Percentiles rank a stretch among this genome's conserved stretches.
phyloP scores from a whole-genome alignment of 2,797 vertebrate species.

The Pitangus sulphuratus region DNA sequence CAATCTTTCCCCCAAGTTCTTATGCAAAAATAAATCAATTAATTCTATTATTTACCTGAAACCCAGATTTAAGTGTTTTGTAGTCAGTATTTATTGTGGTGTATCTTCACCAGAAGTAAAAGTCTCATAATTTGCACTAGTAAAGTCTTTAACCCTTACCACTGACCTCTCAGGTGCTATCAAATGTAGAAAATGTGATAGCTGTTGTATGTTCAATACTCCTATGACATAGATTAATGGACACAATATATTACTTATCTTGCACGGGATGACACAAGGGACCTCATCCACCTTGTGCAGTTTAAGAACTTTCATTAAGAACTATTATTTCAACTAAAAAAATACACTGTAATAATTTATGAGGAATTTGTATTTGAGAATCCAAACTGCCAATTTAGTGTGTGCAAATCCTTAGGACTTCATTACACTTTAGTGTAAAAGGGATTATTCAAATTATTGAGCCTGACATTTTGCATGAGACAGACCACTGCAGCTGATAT shows the following conservation, averaged over 20 bases:
- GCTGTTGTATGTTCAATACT: neutral
- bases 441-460: neutral
- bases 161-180: slow-evolving; percentile 12
- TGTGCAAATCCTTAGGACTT: neutral
- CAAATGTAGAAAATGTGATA: slow-evolving; percentile 5
- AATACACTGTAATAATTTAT: neutral
- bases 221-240: slow-evolving; percentile 9
- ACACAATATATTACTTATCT: neutral
- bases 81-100: neutral
- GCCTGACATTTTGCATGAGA: neutral
- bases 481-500: neutral
- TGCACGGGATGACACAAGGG: neutral
- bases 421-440: neutral
- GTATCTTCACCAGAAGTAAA: neutral
- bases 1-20: neutral
- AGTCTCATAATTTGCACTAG: neutral
- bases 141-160: neutral
- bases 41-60: neutral
- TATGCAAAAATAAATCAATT: neutral
- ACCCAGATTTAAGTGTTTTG: neutral
- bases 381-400: neutral
- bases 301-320: neutral
- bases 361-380: neutral
- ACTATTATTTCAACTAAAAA: neutral
- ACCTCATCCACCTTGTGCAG: neutral